Conservation (phyloP, 2,113 vertebrate genomes). For the Pogonocichla stellata region DNA sequence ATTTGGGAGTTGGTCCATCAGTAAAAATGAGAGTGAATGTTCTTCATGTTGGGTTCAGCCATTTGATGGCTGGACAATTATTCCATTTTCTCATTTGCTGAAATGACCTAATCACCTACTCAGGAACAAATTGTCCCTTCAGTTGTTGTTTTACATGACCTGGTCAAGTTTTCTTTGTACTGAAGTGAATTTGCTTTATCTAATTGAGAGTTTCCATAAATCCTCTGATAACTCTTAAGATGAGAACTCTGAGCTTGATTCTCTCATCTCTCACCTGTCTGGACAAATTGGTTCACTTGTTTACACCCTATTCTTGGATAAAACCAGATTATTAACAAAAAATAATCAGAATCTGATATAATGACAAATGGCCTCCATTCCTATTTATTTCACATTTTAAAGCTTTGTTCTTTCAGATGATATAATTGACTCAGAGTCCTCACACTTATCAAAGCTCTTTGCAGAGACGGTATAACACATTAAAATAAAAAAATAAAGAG, state of each 20-base stretch:
- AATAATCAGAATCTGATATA: neutral
- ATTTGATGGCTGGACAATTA: neutral
- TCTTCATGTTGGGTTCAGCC: neutral
- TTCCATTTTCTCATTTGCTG: slow-evolving; percentile 1
- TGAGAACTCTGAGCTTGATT: neutral
- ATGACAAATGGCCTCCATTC: neutral
- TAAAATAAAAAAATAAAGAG: too few relatives aligned
- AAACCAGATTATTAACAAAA: neutral
- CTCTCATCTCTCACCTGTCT: neutral
- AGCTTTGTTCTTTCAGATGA: neutral
- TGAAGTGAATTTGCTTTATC: neutral
- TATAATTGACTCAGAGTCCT: neutral
- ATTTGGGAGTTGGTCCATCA: neutral
- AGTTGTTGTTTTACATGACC: slow-evolving; percentile 4
- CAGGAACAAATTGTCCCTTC: neutral
- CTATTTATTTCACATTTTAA: neutral
- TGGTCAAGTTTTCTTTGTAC: neutral
- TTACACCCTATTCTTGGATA: neutral
- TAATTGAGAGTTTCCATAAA: slow-evolving; percentile 14
- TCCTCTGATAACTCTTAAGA: neutral
- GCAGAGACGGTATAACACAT: neutral
- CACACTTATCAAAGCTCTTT: neutral
- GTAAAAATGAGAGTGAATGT: neutral
- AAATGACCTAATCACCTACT: slow-evolving; percentile 38
- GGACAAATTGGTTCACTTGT: neutral